These are phyloP conservation scores for Copidosoma aretas DNA, from an alignment of 2,888 invertebrate genomes.

Conservation along the genomic window DNA sequence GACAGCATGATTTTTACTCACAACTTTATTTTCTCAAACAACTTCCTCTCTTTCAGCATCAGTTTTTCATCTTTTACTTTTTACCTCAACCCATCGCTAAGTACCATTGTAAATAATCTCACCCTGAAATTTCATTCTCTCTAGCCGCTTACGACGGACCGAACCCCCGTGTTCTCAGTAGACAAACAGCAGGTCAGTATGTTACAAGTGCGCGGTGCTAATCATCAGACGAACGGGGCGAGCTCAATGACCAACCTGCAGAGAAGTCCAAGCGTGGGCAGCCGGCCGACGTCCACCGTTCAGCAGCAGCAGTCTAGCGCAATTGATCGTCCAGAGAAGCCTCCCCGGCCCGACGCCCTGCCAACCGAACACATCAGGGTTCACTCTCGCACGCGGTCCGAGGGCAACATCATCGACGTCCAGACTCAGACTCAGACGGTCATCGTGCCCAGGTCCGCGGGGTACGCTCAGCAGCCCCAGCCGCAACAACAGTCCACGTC, in stretches of 20 bases:
- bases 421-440: slow-evolving; percentile 58
- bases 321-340: slow-evolving; percentile 53
- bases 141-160: slow-evolving; percentile 66
- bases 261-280: slow-evolving; percentile 61
- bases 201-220: slow-evolving; percentile 67
- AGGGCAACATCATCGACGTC: slow-evolving; percentile 69
- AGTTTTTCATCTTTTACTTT: too few species aligned
- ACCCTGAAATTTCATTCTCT: slow-evolving; percentile 35
- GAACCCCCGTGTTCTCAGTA: slow-evolving; percentile 75
- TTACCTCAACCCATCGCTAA: background rate
- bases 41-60: too few species aligned
- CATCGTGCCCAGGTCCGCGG: slow-evolving; percentile 53
- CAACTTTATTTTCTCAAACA: too few species aligned
- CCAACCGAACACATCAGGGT: slow-evolving; percentile 54
- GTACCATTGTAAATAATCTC: slow-evolving; percentile 9
- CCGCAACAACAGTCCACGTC: slow-evolving; percentile 57
- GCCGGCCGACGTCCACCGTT: slow-evolving; percentile 56
- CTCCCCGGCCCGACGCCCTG: slow-evolving; percentile 54
- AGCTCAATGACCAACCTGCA: slow-evolving; percentile 57
- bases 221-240: slow-evolving; percentile 28
- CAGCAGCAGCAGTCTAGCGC: slow-evolving; percentile 17
- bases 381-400: slow-evolving; percentile 65
- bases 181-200: slow-evolving; percentile 79
- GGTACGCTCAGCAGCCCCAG: slow-evolving; percentile 48
- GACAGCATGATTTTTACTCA: too few species aligned